These are phyloP conservation scores for Anthophora plumipes DNA, from an alignment of 2,888 invertebrate genomes.

Conservation along the genomic window DNA sequence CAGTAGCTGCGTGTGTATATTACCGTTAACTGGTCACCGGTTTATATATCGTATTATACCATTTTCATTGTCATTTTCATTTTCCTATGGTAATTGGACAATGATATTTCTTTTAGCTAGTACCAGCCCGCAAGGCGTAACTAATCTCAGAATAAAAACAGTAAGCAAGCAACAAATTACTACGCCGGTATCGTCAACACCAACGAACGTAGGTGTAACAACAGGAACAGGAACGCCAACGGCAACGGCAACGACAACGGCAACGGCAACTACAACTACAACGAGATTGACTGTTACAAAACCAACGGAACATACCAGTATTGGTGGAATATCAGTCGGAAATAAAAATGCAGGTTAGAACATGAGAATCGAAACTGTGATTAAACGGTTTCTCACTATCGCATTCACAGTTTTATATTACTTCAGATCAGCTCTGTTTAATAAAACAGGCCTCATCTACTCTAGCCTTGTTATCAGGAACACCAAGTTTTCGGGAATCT, in stretches of 20 bases:
- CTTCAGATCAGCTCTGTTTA: too few relatives aligned
- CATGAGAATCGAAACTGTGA: background rate
- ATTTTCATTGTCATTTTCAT: background rate
- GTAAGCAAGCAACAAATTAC: constrained; percentile 79
- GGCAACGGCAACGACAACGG: background rate
- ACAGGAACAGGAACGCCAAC: background rate
- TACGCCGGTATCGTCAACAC: constrained; percentile 13
- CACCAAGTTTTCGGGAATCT: too few relatives aligned
- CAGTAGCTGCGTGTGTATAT: too few relatives aligned
- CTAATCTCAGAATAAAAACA: constrained; percentile 77
- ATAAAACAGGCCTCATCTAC: too few relatives aligned
- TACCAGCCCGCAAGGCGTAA: constrained; percentile 75
- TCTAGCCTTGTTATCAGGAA: too few relatives aligned
- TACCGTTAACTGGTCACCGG: too few relatives aligned
- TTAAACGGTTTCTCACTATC: background rate
- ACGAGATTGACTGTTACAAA: constrained; percentile 77
- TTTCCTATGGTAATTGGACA: too few relatives aligned
- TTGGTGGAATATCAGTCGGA: constrained; percentile 88
- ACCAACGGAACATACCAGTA: constrained; percentile 90
- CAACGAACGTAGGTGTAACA: constrained; percentile 7
- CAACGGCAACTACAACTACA: background rate
- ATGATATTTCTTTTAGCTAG: constrained; percentile 57
- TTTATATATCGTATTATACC: too few relatives aligned
- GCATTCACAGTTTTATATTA: background rate
- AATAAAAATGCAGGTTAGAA: constrained; percentile 77